Conservation (phyloP, 2,797 vertebrate genomes). For the Psittacula derbiana region DNA sequence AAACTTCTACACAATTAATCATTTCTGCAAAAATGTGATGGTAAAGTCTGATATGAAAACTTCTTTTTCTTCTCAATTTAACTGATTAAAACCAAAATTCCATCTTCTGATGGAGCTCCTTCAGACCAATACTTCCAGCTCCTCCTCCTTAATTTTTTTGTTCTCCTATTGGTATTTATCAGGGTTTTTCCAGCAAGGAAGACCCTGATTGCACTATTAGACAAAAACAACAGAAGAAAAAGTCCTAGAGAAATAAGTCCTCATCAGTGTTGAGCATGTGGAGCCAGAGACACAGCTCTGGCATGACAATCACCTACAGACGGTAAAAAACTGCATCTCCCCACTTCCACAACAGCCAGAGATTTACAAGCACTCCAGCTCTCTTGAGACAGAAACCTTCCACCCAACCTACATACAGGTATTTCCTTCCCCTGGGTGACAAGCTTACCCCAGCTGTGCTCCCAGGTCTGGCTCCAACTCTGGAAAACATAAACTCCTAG, state of each 20-base stretch:
- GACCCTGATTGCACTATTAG: neutral
- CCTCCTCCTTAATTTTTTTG: neutral
- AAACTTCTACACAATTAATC: neutral
- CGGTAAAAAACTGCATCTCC: neutral
- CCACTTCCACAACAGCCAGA: neutral
- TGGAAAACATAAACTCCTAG: neutral
- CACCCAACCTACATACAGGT: neutral
- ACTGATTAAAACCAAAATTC: neutral
- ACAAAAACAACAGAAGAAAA: neutral
- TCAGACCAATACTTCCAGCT: neutral
- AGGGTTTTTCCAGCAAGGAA: neutral
- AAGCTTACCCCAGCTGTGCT: neutral
- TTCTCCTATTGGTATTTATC: neutral
- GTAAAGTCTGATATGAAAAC: neutral
- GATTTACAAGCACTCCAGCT: neutral
- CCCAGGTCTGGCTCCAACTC: neutral
- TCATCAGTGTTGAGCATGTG: fast-evolving
- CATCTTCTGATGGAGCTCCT: neutral
- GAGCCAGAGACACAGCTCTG: neutral
- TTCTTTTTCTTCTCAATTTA: neutral
- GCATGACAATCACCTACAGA: neutral
- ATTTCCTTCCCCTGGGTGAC: neutral
- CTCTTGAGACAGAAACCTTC: neutral
- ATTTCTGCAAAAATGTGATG: neutral
- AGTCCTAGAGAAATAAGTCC: neutral